phyloP scores from a whole-genome alignment of 2,888 invertebrate genomes.

The Epinotia demarniana region DNA sequence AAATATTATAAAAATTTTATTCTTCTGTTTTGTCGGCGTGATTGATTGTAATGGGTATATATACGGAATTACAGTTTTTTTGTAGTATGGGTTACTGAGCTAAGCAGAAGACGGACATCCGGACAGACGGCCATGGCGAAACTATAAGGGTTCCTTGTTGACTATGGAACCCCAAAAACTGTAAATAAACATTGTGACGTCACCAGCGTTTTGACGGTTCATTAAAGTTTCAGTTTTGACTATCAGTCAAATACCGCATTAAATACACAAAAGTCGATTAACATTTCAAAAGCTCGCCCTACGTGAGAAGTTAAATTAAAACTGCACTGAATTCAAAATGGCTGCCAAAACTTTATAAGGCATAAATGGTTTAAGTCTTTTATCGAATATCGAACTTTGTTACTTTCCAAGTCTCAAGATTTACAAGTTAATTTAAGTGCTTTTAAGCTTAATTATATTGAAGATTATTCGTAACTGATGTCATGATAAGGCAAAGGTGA shows the following conservation, averaged over 20 bases:
- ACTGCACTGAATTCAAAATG: slow-evolving; percentile 39
- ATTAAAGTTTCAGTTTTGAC: too few species aligned
- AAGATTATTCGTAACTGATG: slow-evolving; percentile 43
- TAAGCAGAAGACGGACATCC: too few species aligned
- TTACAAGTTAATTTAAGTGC: slow-evolving; percentile 45
- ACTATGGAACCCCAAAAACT: too few species aligned
- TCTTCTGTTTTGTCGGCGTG: too few species aligned
- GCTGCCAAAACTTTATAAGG: slow-evolving; percentile 40
- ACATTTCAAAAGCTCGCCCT: slow-evolving; percentile 25
- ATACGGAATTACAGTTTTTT: too few species aligned
- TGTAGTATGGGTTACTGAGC: too few species aligned
- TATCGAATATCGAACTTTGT: slow-evolving; percentile 45
- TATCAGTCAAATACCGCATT: slow-evolving; percentile 42
- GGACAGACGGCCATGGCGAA: too few species aligned
- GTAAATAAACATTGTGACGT: too few species aligned
- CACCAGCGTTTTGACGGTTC: too few species aligned
- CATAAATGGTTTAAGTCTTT: slow-evolving; percentile 45
- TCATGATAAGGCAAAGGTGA: slow-evolving; percentile 22
- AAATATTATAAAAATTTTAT: too few species aligned
- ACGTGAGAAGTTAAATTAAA: slow-evolving; percentile 40
- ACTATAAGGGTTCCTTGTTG: too few species aligned
- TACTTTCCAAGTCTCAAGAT: slow-evolving; percentile 43
- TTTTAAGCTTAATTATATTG: slow-evolving; percentile 43
- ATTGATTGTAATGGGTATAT: too few species aligned
- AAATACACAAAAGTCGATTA: slow-evolving; percentile 45